These are phyloP conservation scores for Parnassius apollo DNA, from an alignment of 2,888 invertebrate genomes.

Conservation along the genomic window DNA sequence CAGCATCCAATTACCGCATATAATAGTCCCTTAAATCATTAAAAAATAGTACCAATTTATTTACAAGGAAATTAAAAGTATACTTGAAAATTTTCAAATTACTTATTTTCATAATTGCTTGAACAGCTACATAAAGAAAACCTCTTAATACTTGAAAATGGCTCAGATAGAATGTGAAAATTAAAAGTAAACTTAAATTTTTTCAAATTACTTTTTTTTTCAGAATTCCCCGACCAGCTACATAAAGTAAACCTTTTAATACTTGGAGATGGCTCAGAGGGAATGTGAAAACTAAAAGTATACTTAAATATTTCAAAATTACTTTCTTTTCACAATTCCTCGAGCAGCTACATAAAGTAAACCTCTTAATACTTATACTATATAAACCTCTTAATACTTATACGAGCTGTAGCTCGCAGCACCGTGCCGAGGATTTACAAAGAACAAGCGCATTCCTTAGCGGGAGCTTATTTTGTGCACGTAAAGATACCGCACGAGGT, in stretches of 20 bases:
- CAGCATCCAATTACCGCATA: no score
- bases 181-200: no score
- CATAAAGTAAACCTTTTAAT: background rate
- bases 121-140: background rate
- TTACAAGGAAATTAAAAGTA: no score
- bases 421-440: constrained; percentile 24
- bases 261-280: constrained; percentile 13
- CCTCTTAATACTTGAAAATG: constrained; percentile 12
- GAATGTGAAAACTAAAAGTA: background rate
- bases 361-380: background rate
- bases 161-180: constrained; percentile 4
- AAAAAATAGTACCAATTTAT: no score
- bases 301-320: no score
- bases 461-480: constrained; percentile 53
- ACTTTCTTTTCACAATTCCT: background rate
- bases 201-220: no score
- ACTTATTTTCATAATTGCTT: background rate
- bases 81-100: no score
- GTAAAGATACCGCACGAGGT: constrained; percentile 40
- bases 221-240: background rate
- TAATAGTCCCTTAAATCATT: no score
- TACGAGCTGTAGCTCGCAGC: constrained; percentile 1
- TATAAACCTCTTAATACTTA: no score
- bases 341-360: background rate
- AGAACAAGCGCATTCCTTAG: constrained; percentile 46